Evolutionary conservation across 2,888 invertebrate species (phyloP).

Genomic region (Orthosia gothica): DNA sequence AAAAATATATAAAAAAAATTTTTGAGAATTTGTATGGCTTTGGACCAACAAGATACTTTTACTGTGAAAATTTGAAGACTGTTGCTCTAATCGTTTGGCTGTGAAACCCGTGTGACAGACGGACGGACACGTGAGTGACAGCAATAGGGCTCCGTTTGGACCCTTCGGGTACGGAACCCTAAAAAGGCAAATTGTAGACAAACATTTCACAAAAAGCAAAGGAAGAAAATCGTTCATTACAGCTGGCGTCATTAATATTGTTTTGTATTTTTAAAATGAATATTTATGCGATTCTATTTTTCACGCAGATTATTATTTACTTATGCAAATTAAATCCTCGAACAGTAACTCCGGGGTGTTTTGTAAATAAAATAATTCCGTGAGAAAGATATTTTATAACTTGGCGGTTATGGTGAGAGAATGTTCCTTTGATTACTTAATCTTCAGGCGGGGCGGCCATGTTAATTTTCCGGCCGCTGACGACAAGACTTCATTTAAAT

Average conservation of each 20-base stretch:
- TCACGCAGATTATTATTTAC: constrained; percentile 67
- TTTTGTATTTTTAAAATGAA: constrained; percentile 56
- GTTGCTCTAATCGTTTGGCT: too few species aligned
- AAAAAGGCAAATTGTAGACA: constrained; percentile 21
- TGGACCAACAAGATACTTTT: too few species aligned
- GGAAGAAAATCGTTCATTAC: constrained; percentile 34
- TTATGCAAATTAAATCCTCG: constrained; percentile 61
- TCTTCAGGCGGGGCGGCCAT: constrained; percentile 57
- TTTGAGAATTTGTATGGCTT: too few species aligned
- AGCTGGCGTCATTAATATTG: constrained; percentile 44
- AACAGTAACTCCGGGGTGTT: constrained; percentile 55
- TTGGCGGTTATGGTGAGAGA: constrained; percentile 59
- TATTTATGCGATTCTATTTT: constrained; percentile 63
- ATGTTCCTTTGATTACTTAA: constrained; percentile 71
- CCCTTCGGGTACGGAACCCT: too few species aligned
- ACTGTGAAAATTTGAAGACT: too few species aligned
- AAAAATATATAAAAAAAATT: too few species aligned
- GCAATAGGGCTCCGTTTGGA: too few species aligned
- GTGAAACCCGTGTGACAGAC: too few species aligned
- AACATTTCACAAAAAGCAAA: constrained; percentile 31
- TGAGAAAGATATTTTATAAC: constrained; percentile 53
- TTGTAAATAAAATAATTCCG: constrained; percentile 8
- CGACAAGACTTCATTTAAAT: constrained; percentile 68
- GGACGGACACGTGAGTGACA: too few species aligned
- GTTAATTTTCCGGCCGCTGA: constrained; percentile 66